Evolutionary conservation across 2,113 vertebrate genomes (phyloP), one percentile per base, ranked within the genome.

Genomic region (Theristicus caerulescens): DNA sequence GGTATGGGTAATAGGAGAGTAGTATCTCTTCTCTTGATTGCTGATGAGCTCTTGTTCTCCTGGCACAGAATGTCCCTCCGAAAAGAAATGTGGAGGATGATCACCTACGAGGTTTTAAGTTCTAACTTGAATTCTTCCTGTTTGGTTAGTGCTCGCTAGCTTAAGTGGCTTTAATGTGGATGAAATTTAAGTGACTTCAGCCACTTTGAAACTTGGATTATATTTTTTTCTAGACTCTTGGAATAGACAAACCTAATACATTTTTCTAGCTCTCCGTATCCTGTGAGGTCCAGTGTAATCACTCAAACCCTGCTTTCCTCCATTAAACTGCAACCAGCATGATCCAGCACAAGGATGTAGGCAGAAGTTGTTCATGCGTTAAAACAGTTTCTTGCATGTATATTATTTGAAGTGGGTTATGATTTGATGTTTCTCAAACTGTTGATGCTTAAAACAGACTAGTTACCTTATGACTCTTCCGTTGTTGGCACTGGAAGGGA

Each of bases 251-350:
- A 11, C 16, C 5, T 44, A 38, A 2, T 17, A 2, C 1, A 7
- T 66, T 52, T 57, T 82, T 65, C 49, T 64, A 47, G 9, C 13
- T 52, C 32, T 82, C 34, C 2, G 0, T 64, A 11, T 82, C 17
- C 9, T 77, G 13, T 61, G 38, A 88, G 16, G 40, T 86, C 10
- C 17, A n/a, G 3, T 32, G 29, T 79, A 80, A 52, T 64, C 44
- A 52, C 13, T 59, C 32, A 78, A 26, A 61, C 44, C 3, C 3
- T 6, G 5, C 16, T 51, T 77, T 91, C 27, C 27, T 69, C 7
- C 0, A 0, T 61, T 74, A 42, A 61, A 36, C n/a, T 59, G 25
- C 57, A 74, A 4, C 42, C 11, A 59, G 29, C 0, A 0, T 21
- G n/a, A 67, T 71, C n/a, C 51, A 88, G 11, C 27, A 21, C 0